phyloP scores from a whole-genome alignment of 2,113 vertebrate species.

The Heptranchias perlo region DNA sequence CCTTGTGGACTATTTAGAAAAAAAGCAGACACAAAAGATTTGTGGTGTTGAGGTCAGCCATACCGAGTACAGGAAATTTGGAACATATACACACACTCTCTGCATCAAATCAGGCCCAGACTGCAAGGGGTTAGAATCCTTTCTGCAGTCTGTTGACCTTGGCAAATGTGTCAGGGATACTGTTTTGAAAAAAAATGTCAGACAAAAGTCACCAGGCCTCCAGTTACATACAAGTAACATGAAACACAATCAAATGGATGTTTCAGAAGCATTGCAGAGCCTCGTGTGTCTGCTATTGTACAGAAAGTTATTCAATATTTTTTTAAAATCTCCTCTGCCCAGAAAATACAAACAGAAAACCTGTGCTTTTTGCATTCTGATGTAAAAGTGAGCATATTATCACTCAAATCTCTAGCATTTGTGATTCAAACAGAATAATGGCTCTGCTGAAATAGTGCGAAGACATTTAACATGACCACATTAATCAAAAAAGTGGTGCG shows the following conservation, averaged over 20 bases:
- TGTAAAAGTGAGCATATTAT: background rate
- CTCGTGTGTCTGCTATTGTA: background rate
- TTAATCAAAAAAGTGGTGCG: background rate
- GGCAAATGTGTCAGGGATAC: background rate
- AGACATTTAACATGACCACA: background rate
- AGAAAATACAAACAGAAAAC: background rate
- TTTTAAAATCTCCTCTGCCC: background rate
- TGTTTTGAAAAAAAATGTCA: background rate
- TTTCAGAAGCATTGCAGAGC: background rate
- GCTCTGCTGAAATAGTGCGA: background rate
- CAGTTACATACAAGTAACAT: background rate
- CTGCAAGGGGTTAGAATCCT: background rate
- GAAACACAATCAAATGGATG: background rate
- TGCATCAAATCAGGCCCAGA: slow-evolving; percentile 3
- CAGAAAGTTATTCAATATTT: background rate
- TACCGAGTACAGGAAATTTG: slow-evolving; percentile 1
- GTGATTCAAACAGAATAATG: background rate
- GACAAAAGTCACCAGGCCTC: background rate
- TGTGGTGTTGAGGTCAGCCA: background rate
- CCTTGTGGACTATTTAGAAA: background rate
- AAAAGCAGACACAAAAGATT: background rate
- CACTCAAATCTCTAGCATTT: background rate
- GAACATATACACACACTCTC: background rate
- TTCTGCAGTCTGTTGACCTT: background rate
- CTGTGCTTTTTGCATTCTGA: background rate